Percentiles rank a stretch among this genome's conserved stretches.
phyloP scores from a whole-genome alignment of 2,113 vertebrate genomes.

The Falcunculus frontatus region DNA sequence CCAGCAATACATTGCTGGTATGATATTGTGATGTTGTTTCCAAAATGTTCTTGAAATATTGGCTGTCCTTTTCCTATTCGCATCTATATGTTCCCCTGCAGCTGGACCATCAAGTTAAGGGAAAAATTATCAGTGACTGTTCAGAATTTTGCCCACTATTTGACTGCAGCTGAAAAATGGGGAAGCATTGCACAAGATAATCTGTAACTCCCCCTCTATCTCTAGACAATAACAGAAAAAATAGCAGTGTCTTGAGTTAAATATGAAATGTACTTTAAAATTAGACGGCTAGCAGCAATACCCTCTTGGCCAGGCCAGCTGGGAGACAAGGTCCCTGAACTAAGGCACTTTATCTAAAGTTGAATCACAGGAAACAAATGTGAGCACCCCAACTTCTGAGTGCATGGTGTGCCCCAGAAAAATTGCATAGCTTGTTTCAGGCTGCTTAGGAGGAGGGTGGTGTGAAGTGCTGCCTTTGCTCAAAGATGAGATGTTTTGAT shows the following conservation, averaged over 20 bases:
- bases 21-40: background rate
- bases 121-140: background rate
- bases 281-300: background rate
- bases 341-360: background rate
- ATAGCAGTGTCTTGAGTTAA: background rate
- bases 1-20: background rate
- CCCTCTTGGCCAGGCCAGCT: background rate
- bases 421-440: background rate
- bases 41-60: background rate
- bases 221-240: background rate
- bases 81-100: background rate
- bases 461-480: background rate
- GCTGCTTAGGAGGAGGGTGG: background rate
- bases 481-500: background rate
- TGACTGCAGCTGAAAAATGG: background rate
- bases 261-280: background rate
- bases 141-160: background rate
- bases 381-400: background rate
- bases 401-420: rapidly evolving
- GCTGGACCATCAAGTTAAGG: background rate
- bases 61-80: background rate
- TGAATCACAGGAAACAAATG: background rate
- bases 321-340: background rate
- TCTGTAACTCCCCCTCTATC: background rate
- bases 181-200: background rate